These are phyloP conservation scores for Protonemura montana DNA, from an alignment of 2,888 invertebrate genomes.

Conservation along the genomic window DNA sequence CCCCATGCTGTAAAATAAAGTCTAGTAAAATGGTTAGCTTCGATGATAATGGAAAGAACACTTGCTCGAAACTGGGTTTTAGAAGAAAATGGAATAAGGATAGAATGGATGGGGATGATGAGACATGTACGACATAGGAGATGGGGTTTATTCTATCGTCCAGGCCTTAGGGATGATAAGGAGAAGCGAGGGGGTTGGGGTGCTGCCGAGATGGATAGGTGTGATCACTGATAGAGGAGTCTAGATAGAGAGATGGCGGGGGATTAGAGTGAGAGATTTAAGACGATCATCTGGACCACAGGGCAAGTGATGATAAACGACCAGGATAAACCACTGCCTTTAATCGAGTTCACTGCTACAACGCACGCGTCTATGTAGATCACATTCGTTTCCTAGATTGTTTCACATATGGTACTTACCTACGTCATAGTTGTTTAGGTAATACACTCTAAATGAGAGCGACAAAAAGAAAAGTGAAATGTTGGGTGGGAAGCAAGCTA, in stretches of 20 bases:
- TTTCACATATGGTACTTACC: neutral
- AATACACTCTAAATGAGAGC: neutral
- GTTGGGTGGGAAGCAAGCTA: neutral
- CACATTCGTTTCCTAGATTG: neutral
- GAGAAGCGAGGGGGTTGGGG: conserved; percentile 2
- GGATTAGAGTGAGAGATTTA: neutral
- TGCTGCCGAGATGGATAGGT: conserved; percentile 31
- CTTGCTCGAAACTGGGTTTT: conserved; percentile 7
- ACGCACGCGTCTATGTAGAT: neutral
- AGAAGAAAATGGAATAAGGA: conserved; percentile 1
- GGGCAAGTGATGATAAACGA: neutral
- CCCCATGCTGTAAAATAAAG: neutral
- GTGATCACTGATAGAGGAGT: conserved; percentile 22
- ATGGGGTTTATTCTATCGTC: conserved; percentile 29
- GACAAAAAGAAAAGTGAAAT: neutral
- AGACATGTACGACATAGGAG: conserved; percentile 1
- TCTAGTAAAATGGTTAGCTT: conserved; percentile 15
- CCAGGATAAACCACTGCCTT: neutral
- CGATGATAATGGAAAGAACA: conserved; percentile 32
- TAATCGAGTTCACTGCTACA: neutral
- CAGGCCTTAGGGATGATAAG: conserved; percentile 27
- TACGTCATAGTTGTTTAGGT: neutral
- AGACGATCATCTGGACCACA: conserved; percentile 4
- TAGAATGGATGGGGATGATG: conserved; percentile 18
- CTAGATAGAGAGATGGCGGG: conserved; percentile 15